Base-by-base conservation (phyloP, 2,113 vertebrate genomes). In the Campylomormyrus tamandua region DNA sequence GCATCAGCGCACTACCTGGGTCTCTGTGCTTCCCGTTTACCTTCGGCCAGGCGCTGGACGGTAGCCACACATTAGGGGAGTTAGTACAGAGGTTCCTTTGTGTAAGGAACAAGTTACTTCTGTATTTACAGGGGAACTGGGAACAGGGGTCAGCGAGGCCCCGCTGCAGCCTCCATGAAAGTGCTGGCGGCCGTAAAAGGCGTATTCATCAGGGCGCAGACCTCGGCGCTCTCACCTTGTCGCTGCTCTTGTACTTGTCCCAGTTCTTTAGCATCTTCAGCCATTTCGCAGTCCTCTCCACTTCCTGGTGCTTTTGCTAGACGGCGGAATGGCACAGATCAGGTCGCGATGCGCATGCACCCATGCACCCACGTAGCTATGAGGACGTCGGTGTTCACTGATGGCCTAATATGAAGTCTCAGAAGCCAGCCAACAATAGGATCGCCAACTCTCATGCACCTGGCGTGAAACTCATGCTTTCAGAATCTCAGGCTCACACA, bases 251-350 rank as follows among this genome's bases (percentile, higher is more conserved):
- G 95, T 99, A 99, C 91, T 99, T 99, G 92, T 99, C 98, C 98
- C 98, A 99, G 94, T 97, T 97, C 95, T 98, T 99, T 92, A 99
- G 87, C 98, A 99, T 99, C 95, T 99, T 99, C 94, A 99, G 94
- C 98, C 98, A 99, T 94, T 99, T 99, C 90, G 94, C 89, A 42
- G 96, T 98, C 93, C 98, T 97, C 95, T 99, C 98, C 92, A 99
- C 94, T 95, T 99, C 98, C 87, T 95, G 94, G 74, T 96, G 95
- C 90, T 98, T 99, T 97, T 98, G 98, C 98, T 99, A 95, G 87
- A 93, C 88, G 90, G 27, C 92, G 93, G 94, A 91, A 13, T 9
- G 42, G 39, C 1, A 48, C 89, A 91, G 11, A 17, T 66, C 87
- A 88, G 49, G 35, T 39, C 19, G 35, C 35, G 15, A 35, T 11